Conservation (phyloP, 2,113 vertebrate species). For the Petrocephalus zakoni region DNA sequence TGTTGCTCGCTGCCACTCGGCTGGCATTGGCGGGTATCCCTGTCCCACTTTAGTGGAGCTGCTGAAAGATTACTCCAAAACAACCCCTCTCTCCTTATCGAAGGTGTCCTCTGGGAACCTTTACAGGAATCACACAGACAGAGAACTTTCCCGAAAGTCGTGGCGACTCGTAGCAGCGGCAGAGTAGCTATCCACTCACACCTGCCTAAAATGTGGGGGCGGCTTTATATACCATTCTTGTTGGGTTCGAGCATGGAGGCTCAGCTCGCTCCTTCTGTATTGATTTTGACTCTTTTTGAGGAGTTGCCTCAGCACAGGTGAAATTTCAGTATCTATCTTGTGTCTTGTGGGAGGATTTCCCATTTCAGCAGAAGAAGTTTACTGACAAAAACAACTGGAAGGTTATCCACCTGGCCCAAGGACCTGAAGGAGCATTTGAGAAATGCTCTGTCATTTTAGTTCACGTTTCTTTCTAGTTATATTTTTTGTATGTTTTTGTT, state of each 20-base stretch:
- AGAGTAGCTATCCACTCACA: neutral
- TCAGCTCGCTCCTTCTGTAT: neutral
- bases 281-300: neutral
- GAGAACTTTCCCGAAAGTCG: conserved; percentile 8
- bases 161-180: neutral
- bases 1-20: conserved; percentile 44
- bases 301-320: neutral
- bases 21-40: conserved; percentile 37
- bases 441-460: neutral
- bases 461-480: neutral
- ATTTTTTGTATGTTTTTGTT: neutral
- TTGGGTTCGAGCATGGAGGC: neutral
- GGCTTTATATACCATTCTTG: neutral
- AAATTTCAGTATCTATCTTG: neutral
- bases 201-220: neutral
- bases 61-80: conserved; percentile 57
- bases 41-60: conserved; percentile 51
- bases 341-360: neutral
- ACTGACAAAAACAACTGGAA: neutral
- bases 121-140: conserved; percentile 40
- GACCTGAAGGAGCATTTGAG: neutral
- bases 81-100: conserved; percentile 64
- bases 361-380: neutral
- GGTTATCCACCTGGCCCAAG: neutral
- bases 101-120: conserved; percentile 74